A percentile compares a stretch with the other conserved stretches of the same genome.
These are phyloP conservation scores for Rhabdornis inornatus DNA, from an alignment of 2,113 vertebrate species.

Conservation along the genomic window DNA sequence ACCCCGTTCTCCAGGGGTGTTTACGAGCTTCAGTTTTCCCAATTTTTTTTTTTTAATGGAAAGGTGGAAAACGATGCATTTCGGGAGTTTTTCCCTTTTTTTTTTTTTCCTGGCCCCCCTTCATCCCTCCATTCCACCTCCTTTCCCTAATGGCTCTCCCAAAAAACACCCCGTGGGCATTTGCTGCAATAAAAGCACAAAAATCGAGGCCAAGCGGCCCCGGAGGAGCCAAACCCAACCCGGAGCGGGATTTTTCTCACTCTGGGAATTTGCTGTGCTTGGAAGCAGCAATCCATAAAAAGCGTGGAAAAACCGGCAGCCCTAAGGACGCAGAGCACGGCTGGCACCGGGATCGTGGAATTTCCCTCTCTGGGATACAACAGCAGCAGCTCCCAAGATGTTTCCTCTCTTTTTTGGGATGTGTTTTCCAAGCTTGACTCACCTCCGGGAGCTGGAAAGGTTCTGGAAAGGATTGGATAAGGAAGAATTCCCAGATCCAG, in stretches of 20 bases:
- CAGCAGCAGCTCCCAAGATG: fast-evolving
- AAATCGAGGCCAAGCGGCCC: neutral
- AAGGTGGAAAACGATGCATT: neutral
- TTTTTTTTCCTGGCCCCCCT: neutral
- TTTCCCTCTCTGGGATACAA: neutral
- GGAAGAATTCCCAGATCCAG: neutral
- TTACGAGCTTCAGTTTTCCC: neutral
- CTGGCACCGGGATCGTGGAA: neutral
- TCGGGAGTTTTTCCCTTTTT: neutral
- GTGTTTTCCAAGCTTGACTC: neutral
- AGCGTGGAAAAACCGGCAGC: neutral
- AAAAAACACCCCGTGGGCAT: neutral
- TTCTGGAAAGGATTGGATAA: neutral
- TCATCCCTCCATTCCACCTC: neutral
- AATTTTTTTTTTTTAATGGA: neutral
- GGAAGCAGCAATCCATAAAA: neutral
- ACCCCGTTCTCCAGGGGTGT: neutral
- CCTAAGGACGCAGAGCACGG: neutral
- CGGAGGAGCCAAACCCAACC: neutral
- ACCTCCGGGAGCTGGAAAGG: neutral
- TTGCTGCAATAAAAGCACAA: neutral
- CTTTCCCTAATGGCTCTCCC: neutral
- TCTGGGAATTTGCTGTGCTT: neutral
- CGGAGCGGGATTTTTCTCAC: neutral
- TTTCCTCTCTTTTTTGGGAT: neutral